phyloP scores from a whole-genome alignment of 2,113 vertebrate species.

The Hypocryptadius cinnamomeus region DNA sequence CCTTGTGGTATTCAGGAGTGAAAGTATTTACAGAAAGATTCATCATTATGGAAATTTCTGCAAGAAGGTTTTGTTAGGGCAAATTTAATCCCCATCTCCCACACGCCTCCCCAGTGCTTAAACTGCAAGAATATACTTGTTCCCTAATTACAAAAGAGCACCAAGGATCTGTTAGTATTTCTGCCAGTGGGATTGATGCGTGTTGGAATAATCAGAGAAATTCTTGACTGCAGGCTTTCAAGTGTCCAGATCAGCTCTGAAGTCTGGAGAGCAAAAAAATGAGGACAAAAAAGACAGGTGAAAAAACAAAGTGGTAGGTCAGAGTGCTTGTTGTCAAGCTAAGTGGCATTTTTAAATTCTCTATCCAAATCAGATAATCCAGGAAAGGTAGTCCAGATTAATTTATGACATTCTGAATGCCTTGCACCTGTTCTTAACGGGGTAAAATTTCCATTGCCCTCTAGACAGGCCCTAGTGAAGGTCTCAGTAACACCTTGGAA shows the following conservation, averaged over 20 bases:
- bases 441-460: neutral
- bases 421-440: neutral
- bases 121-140: neutral
- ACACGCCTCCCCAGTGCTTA: neutral
- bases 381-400: neutral
- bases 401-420: neutral
- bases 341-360: neutral
- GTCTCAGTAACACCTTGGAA: neutral
- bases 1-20: neutral
- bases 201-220: neutral
- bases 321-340: neutral
- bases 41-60: neutral
- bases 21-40: neutral
- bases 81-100: neutral
- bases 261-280: neutral
- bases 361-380: neutral
- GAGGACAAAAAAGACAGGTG: neutral
- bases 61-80: neutral
- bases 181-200: neutral
- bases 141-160: constrained; percentile 8
- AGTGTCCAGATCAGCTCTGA: neutral
- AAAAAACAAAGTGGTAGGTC: neutral
- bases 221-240: neutral
- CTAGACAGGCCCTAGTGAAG: neutral
- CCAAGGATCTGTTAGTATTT: neutral